Evolutionary conservation across 1,140 invertebrate genomes (phyloP), one percentile per base, ranked within the genome.

Genomic region (Eufriesea mexicana): DNA sequence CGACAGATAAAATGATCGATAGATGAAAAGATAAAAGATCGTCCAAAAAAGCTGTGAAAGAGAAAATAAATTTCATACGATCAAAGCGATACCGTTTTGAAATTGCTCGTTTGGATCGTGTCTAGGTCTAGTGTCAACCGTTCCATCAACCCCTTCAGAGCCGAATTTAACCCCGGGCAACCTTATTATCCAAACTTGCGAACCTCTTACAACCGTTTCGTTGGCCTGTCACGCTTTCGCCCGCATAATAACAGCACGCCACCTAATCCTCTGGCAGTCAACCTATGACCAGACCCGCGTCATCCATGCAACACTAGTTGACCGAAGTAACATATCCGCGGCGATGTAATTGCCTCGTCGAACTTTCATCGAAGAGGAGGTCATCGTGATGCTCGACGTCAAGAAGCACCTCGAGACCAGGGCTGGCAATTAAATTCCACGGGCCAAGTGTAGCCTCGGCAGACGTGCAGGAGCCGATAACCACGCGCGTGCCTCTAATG

Each of bases 401-500:
- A 61, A 61, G 28, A 28, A 51, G 66, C 54, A n/a, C 47, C 49
- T 45, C 20, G 35, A 45, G 35, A 79, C 84, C 75, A 86, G 79
- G 83, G 81, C 51, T 76, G 55, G 87, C 89, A 89, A 90, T 90
- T 89, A 90, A 87, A 90, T 86, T 70, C 80, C 85, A 57, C 49
- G 28, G 47, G 61, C 35, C 70, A 45, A 14, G 42, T 71, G 61
- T 73, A 66, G 70, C 71, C 47, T 77, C 72, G 68, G 62, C 76
- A 85, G 86, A 84, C 68, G 42, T 23, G 81, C 23, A 66, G 70
- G 81, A 85, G 89, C 84, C 86, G 86, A 91, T 90, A 91, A 89
- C 75, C 85, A 73, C 86, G 88, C 90, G 89, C 90, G 89, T 90
- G 89, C 88, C 86, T 81, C 70, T 89, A 90, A 90, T 84, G 88